Percentiles rank a stretch among this genome's conserved stretches.
Evolutionary conservation across 2,797 vertebrate species (phyloP).

Genomic region (Sebastes hubbsi): DNA sequence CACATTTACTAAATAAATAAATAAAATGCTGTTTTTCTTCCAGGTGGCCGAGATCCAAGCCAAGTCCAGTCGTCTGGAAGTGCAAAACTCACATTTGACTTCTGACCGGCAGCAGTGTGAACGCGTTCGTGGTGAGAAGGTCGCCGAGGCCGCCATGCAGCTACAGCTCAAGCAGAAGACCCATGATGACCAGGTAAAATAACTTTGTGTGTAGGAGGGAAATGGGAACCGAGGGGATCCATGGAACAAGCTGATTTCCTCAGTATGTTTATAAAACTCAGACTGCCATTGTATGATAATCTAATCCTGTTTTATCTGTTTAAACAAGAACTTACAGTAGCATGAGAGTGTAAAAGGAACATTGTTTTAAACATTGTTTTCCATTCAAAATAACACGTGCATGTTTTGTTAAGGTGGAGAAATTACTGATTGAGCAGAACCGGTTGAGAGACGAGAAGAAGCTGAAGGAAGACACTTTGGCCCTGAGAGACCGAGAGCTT

Average conservation of each 20-base stretch:
- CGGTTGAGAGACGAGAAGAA: constrained; percentile 71
- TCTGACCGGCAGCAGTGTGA: constrained; percentile 65
- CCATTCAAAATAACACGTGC: background rate
- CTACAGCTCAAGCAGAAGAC: constrained; percentile 52
- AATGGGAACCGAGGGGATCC: background rate
- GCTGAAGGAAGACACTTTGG: constrained; percentile 52
- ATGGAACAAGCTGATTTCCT: background rate
- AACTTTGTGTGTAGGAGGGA: background rate
- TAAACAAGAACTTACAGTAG: background rate
- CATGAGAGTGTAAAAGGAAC: background rate
- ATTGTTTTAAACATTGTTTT: background rate
- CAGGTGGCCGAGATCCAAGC: constrained; percentile 77
- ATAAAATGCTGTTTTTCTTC: background rate
- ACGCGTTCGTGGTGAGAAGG: background rate
- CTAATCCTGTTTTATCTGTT: background rate
- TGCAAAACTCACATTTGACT: constrained; percentile 57
- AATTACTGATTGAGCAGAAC: constrained; percentile 74
- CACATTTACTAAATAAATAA: background rate
- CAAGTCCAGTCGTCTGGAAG: constrained; percentile 74
- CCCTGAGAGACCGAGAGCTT: constrained; percentile 51
- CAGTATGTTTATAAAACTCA: background rate
- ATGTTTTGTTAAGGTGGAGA: constrained; percentile 62
- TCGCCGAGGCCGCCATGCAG: background rate
- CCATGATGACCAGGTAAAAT: constrained; percentile 68
- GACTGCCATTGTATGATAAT: background rate